Conservation (phyloP, 2,888 invertebrate species). For the Drosophila kuntzei region DNA sequence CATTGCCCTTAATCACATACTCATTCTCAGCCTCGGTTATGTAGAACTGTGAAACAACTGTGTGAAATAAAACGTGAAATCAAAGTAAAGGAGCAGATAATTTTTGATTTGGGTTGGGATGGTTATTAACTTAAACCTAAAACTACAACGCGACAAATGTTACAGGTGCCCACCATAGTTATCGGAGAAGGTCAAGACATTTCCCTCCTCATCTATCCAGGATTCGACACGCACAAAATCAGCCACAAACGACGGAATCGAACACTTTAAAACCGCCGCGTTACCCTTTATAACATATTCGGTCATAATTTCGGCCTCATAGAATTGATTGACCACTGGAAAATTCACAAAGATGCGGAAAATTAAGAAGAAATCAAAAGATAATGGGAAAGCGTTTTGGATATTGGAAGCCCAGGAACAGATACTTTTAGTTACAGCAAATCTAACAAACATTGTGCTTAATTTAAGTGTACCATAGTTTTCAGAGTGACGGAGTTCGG, state of each 20-base stretch:
- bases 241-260: conserved; percentile 90
- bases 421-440: conserved; percentile 6
- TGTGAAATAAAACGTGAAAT: conserved; percentile 39
- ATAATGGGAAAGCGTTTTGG: conserved; percentile 10
- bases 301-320: conserved; percentile 90
- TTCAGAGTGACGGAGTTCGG: conserved; percentile 85
- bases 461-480: conserved; percentile 86
- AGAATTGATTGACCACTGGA: conserved; percentile 90
- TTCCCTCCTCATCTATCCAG: conserved; percentile 88
- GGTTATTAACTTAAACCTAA: conserved; percentile 38
- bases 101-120: conserved; percentile 14
- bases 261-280: conserved; percentile 90
- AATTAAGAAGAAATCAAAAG: conserved; percentile 35
- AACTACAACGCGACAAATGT: conserved; percentile 4
- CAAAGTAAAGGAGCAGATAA: conserved; percentile 28
- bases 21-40: conserved; percentile 97
- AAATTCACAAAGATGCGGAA: conserved; percentile 30
- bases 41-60: conserved; percentile 95
- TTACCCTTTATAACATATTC: conserved; percentile 91
- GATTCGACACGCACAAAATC: conserved; percentile 90
- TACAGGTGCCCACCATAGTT: conserved; percentile 82
- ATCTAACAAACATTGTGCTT: conserved; percentile 13
- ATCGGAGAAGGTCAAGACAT: conserved; percentile 80
- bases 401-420: conserved; percentile 13
- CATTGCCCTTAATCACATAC: conserved; percentile 96